Conservation (phyloP, 2,797 vertebrate genomes). For the Crax fasciolata region DNA sequence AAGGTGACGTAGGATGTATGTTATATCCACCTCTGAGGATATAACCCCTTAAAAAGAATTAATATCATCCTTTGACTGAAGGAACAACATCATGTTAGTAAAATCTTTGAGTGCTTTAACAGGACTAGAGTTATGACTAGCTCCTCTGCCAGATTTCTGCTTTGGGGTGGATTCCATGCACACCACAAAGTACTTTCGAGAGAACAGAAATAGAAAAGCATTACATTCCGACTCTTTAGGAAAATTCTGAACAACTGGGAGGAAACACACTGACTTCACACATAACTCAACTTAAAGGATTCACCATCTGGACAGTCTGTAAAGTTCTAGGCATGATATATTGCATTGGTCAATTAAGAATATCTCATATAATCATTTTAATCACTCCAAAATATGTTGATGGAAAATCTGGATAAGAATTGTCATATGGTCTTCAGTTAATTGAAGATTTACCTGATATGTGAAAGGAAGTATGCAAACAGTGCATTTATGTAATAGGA, state of each 20-base stretch:
- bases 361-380: constrained; percentile 58
- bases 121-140: background rate
- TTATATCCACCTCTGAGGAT: background rate
- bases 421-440: constrained; percentile 76
- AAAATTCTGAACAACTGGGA: background rate
- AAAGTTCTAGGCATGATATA: background rate
- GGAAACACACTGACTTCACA: background rate
- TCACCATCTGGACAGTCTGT: background rate
- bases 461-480: constrained; percentile 77
- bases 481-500: constrained; percentile 81
- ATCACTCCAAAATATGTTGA: constrained; percentile 73
- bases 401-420: constrained; percentile 58
- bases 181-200: background rate
- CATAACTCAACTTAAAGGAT: background rate
- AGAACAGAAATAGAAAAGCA: background rate
- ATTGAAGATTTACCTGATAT: constrained; percentile 81
- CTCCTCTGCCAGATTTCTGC: background rate
- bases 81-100: background rate
- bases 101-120: background rate
- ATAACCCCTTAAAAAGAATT: background rate
- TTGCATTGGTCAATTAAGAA: constrained; percentile 14
- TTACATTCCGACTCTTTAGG: background rate
- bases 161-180: background rate
- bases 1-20: background rate
- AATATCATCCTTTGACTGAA: background rate